These are phyloP conservation scores for Catocala sponsa DNA, from an alignment of 2,888 invertebrate genomes.

Conservation along the genomic window DNA sequence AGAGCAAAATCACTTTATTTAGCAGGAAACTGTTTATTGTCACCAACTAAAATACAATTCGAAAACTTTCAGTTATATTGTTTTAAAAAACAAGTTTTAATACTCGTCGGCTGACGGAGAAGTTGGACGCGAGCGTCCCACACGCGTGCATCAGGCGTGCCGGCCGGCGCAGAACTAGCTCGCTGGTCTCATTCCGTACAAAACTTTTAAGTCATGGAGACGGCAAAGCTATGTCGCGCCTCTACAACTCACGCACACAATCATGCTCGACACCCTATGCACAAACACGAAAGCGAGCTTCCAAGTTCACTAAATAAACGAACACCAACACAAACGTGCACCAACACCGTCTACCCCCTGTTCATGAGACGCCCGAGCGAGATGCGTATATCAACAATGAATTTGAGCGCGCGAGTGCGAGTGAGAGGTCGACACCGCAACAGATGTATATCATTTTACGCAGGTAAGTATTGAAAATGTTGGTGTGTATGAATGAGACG, in stretches of 20 bases:
- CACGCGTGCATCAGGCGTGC: constrained; percentile 76
- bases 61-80: constrained; percentile 57
- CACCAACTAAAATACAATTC: constrained; percentile 51
- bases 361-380: constrained; percentile 80
- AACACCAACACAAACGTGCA: constrained; percentile 85
- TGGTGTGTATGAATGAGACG: constrained; percentile 82
- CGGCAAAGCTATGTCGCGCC: constrained; percentile 88
- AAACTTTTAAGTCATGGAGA: constrained; percentile 88
- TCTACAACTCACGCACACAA: constrained; percentile 86
- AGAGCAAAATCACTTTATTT: constrained; percentile 70
- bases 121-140: constrained; percentile 69
- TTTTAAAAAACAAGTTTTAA: constrained; percentile 73
- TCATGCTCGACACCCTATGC: constrained; percentile 80
- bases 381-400: constrained; percentile 86
- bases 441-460: constrained; percentile 88
- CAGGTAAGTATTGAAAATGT: constrained; percentile 88
- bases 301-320: constrained; percentile 89
- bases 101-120: constrained; percentile 79
- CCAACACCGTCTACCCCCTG: constrained; percentile 86
- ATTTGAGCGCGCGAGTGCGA: constrained; percentile 67
- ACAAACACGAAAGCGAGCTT: constrained; percentile 86
- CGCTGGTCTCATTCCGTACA: constrained; percentile 80
- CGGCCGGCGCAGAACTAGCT: constrained; percentile 86
- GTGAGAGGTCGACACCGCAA: constrained; percentile 77
- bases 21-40: constrained; percentile 49